These are phyloP conservation scores for Esox lucius DNA, from an alignment of 2,797 vertebrate genomes.

Conservation along the genomic window DNA sequence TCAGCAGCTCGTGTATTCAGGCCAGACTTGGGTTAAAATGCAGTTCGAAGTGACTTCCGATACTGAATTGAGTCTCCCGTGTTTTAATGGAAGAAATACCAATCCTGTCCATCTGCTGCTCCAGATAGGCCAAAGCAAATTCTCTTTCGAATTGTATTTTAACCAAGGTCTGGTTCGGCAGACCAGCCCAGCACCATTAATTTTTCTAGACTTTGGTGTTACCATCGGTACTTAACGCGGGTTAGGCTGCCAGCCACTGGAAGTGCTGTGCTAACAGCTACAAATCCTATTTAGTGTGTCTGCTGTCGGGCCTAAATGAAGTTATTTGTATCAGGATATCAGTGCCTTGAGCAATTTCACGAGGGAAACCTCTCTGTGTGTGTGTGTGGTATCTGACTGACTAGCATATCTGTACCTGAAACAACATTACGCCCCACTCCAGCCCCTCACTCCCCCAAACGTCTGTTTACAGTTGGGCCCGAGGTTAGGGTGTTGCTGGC, in stretches of 20 bases:
- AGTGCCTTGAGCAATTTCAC: constrained; percentile 70
- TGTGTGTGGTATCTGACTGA: constrained; percentile 56
- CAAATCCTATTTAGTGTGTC: constrained; percentile 70
- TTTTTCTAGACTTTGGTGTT: constrained; percentile 44
- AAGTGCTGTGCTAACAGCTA: constrained; percentile 74
- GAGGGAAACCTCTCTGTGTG: constrained; percentile 56
- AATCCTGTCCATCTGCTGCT: not conserved
- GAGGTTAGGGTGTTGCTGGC: constrained; percentile 32
- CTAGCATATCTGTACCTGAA: constrained; percentile 61
- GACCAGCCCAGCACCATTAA: constrained; percentile 48
- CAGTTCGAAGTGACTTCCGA: not conserved
- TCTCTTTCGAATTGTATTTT: not conserved
- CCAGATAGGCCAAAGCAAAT: not conserved
- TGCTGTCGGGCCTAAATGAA: constrained; percentile 67
- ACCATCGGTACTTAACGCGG: constrained; percentile 41
- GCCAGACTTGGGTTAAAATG: not conserved
- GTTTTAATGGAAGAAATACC: not conserved
- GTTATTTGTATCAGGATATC: constrained; percentile 72
- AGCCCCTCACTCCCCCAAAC: constrained; percentile 54
- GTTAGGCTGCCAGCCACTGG: constrained; percentile 42
- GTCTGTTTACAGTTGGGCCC: constrained; percentile 52
- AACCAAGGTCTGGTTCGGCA: not conserved
- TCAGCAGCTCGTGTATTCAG: constrained; percentile 45
- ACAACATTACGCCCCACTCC: constrained; percentile 68
- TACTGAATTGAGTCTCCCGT: not conserved